Conservation (phyloP, 1,140 invertebrate species). For the Schlechtendalia chinensis region DNA sequence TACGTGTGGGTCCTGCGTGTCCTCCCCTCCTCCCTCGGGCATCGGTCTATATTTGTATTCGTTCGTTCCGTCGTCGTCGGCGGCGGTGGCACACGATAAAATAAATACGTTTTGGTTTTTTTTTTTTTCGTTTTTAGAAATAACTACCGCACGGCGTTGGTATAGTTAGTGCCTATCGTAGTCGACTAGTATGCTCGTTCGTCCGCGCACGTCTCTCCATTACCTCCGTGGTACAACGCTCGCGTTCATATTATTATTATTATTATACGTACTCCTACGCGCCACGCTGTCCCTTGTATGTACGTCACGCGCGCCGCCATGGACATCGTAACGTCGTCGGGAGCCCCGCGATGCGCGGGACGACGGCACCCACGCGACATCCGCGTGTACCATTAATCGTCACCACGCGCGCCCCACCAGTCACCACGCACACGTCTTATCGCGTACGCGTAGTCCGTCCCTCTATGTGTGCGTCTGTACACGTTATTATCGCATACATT, state of each 20-base stretch:
- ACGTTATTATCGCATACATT: no score
- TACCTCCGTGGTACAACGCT: neutral
- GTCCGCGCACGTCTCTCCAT: no score
- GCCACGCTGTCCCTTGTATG: constrained; percentile 2
- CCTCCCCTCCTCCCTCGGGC: neutral
- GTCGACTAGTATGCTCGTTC: no score
- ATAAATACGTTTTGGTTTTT: constrained; percentile 30
- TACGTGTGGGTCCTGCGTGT: no score
- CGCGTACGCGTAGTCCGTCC: no score
- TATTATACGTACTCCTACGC: neutral
- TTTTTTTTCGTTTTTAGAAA: constrained; percentile 20
- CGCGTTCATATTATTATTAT: neutral
- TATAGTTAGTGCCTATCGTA: neutral
- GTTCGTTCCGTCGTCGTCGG: neutral
- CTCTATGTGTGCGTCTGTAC: no score
- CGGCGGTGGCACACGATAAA: neutral
- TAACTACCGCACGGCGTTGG: neutral
- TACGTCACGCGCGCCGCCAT: neutral
- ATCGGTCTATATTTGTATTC: neutral
- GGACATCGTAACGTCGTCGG: constrained; percentile 10
- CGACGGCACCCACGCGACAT: neutral
- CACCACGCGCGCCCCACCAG: no score
- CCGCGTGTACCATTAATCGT: neutral
- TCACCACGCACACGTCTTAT: no score
- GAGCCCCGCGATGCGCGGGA: neutral